Conservation (phyloP, 2,113 vertebrate species). For the Corynorhinus townsendii region DNA sequence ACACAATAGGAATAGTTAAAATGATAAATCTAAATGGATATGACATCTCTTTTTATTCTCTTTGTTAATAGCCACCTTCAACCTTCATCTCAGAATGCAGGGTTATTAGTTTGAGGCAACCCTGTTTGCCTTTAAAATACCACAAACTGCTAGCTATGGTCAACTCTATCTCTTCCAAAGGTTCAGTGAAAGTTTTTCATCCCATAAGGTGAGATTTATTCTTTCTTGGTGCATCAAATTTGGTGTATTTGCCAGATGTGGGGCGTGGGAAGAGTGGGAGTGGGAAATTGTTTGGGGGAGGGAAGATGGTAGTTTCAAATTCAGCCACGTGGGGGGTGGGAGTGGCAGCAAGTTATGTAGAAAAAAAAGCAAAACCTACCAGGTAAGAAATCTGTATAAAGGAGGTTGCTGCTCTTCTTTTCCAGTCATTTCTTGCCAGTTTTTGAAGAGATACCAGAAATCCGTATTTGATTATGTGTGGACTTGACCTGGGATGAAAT, state of each 20-base stretch:
- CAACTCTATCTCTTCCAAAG: neutral
- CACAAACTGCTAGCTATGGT: neutral
- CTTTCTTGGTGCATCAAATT: neutral
- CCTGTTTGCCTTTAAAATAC: conserved; percentile 3
- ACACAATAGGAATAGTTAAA: neutral
- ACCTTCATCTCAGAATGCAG: neutral
- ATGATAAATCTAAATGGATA: neutral
- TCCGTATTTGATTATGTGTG: conserved; percentile 27
- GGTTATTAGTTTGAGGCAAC: neutral
- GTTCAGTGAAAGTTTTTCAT: neutral
- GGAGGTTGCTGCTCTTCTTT: neutral
- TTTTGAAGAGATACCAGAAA: conserved; percentile 42
- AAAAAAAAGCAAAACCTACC: neutral
- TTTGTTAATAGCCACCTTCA: neutral
- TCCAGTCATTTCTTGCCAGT: neutral
- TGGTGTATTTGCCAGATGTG: neutral
- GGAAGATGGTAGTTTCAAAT: neutral
- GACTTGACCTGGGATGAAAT: neutral
- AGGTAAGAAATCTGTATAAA: neutral
- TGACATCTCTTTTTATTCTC: neutral
- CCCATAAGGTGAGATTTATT: neutral
- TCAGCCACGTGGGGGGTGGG: neutral
- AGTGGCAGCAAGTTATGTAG: neutral
- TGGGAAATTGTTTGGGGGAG: neutral
- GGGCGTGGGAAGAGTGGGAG: no score